Percentiles rank a stretch among this genome's conserved stretches.
Evolutionary conservation across 2,797 vertebrate species (phyloP).

Genomic region (Myripristis murdjan): DNA sequence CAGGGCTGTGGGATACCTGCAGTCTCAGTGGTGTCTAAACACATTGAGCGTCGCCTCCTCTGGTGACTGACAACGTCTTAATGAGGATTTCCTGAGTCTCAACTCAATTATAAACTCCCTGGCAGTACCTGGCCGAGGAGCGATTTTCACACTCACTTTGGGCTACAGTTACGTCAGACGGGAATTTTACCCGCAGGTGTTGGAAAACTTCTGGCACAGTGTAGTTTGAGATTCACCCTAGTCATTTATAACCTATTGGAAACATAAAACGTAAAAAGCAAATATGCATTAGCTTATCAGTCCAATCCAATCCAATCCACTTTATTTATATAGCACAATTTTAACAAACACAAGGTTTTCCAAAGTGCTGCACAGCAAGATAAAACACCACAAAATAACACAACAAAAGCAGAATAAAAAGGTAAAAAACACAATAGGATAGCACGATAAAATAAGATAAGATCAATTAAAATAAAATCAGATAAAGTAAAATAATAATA

Average conservation of each 20-base stretch:
- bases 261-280: slow-evolving; percentile 44
- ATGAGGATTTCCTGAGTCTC: slow-evolving; percentile 81
- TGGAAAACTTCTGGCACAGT: slow-evolving; percentile 45
- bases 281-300: neutral
- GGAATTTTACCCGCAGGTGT: slow-evolving; percentile 54
- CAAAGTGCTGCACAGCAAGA: too few relatives aligned
- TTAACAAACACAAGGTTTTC: too few relatives aligned
- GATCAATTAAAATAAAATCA: too few relatives aligned
- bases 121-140: slow-evolving; percentile 59
- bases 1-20: slow-evolving; percentile 62
- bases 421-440: too few relatives aligned
- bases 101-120: slow-evolving; percentile 76
- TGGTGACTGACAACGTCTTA: slow-evolving; percentile 83
- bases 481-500: too few relatives aligned
- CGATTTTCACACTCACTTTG: slow-evolving; percentile 51
- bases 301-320: too few relatives aligned
- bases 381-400: too few relatives aligned
- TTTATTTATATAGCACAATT: too few relatives aligned
- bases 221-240: slow-evolving; percentile 61
- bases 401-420: too few relatives aligned
- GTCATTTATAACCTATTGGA: slow-evolving; percentile 34
- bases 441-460: too few relatives aligned
- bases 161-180: slow-evolving; percentile 39
- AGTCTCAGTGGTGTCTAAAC: slow-evolving; percentile 75
- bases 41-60: slow-evolving; percentile 74